phyloP scores from a whole-genome alignment of 2,113 vertebrate genomes.

The Bufo bufo region DNA sequence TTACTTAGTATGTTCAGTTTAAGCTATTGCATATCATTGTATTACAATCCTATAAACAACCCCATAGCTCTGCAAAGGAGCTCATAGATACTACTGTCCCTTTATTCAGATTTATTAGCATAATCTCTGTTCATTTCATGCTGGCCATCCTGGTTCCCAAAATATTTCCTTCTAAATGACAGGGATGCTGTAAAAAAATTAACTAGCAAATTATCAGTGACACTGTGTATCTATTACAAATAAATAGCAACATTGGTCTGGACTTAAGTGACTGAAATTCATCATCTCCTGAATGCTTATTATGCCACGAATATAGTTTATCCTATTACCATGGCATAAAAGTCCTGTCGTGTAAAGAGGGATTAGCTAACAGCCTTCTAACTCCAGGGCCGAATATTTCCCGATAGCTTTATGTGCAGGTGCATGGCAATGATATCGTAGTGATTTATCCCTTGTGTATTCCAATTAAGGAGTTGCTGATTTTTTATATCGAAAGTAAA shows the following conservation, averaged over 20 bases:
- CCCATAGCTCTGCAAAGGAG: neutral
- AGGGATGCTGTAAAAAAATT: slow-evolving; percentile 47
- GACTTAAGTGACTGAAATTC: slow-evolving; percentile 44
- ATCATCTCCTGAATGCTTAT: slow-evolving; percentile 37
- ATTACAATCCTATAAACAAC: neutral
- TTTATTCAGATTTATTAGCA: slow-evolving; percentile 47
- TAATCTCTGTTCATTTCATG: slow-evolving; percentile 49
- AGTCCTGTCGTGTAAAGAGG: slow-evolving; percentile 26
- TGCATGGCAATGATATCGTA: neutral
- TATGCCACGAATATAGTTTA: slow-evolving; percentile 36
- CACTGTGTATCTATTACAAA: slow-evolving; percentile 51
- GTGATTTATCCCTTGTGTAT: neutral
- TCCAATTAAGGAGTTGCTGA: neutral
- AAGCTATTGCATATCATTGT: neutral
- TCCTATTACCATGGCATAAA: slow-evolving; percentile 45
- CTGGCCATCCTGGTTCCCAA: slow-evolving; percentile 26
- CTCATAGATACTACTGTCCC: slow-evolving; percentile 25
- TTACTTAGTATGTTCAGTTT: too few species aligned
- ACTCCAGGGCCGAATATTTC: slow-evolving; percentile 13
- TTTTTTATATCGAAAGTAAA: neutral
- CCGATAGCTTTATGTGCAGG: neutral
- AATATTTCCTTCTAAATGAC: slow-evolving; percentile 45
- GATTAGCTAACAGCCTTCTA: slow-evolving; percentile 32
- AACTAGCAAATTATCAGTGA: slow-evolving; percentile 55
- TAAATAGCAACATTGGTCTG: slow-evolving; percentile 32